Evolutionary conservation across 1,140 invertebrate genomes (phyloP), one percentile per base, ranked within the genome.

Genomic region (Euwallacea fornicatus): DNA sequence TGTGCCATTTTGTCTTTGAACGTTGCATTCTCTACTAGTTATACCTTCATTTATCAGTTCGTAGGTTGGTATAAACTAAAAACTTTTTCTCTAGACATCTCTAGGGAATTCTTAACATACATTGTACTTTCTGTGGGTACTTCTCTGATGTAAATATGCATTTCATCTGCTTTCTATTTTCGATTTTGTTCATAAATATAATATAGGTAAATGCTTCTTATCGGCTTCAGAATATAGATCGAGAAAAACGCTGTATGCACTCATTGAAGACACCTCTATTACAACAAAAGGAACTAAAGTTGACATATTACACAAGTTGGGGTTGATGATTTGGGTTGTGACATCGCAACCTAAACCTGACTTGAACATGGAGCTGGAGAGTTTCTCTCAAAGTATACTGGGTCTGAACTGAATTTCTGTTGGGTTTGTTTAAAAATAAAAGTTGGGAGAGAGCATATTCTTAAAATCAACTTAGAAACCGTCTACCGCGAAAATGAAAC

Each of bases 81-180:
- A 50, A 50, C 2, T 50, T 50, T 50, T 50, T 50, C 46, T 10
- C 0, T 11, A 50, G 9, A 6, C 46, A 11, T 50, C 46, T 50
- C 1, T 6, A 50, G 46, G 46, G 6, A 50, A 13, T 50, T 50
- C 46, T 13, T 50, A 6, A 50, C 46, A 50, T 50, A 50, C 9
- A 2, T 50, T 50, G 46, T 11, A 50, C 6, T 50, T 13, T 50
- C 46, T 6, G 6, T 50, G 46, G 9, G 46, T 50, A 50, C 46
- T 50, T 50, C 1, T 50, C 2, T 50, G 1, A 50, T 6, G 46
- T 50, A 50, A 50, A 50, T 50, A 50, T 2, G 6, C 46, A 50
- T 50, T 50, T 50, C 46, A 50, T 50, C 46, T 10, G 46, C 13
- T 50, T 50, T 50, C 13, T 50, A 50, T 50, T 50, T 13, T 50